phyloP scores from a whole-genome alignment of 2,888 invertebrate genomes.

The Xylophagus ater region DNA sequence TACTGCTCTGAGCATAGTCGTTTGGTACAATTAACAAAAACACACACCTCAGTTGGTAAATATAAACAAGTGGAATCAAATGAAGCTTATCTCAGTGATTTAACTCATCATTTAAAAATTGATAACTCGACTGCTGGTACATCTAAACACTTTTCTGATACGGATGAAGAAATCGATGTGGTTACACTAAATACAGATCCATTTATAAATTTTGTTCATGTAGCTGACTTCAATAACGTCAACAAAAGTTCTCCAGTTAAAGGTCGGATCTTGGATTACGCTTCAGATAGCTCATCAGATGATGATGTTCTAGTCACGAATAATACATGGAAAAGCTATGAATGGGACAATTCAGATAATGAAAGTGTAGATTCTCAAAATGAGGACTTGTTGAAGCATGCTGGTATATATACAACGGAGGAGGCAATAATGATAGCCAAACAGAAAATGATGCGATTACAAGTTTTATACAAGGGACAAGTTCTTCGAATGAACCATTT shows the following conservation, averaged over 20 bases:
- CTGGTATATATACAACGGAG: no score
- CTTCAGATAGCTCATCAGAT: constrained; percentile 56
- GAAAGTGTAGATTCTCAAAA: constrained; percentile 68
- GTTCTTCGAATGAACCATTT: constrained; percentile 61
- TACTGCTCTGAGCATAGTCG: no score
- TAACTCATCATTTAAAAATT: constrained; percentile 59
- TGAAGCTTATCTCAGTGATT: constrained; percentile 51
- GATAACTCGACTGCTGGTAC: constrained; percentile 17
- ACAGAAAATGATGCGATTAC: no score
- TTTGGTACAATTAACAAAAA: no score
- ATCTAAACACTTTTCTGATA: constrained; percentile 27
- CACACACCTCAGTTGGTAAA: no score
- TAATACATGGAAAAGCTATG: constrained; percentile 52
- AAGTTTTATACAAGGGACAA: constrained; percentile 72
- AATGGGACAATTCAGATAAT: no score
- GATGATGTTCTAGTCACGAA: constrained; percentile 51
- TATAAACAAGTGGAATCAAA: constrained; percentile 55
- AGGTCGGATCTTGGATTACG: constrained; percentile 53
- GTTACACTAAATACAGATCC: no score
- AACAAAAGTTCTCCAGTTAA: constrained; percentile 42
- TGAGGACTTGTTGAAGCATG: constrained; percentile 64
- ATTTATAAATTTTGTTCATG: constrained; percentile 39
- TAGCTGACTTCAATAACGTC: constrained; percentile 43
- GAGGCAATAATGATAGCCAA: no score
- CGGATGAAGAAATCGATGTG: no score